These are phyloP conservation scores for Neocrepidodera transversa DNA, from an alignment of 2,888 invertebrate genomes.

Conservation along the genomic window DNA sequence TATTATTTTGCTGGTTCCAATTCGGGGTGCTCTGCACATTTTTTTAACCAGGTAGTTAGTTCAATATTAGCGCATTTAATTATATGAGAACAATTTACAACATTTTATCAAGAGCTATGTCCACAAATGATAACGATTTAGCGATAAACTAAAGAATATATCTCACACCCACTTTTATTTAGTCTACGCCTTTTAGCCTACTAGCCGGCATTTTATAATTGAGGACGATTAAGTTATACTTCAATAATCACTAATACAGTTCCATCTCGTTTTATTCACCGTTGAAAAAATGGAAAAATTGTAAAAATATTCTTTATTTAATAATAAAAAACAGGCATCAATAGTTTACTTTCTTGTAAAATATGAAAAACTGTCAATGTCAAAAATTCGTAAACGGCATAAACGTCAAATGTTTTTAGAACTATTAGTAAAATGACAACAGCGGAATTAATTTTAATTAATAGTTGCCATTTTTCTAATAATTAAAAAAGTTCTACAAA, in stretches of 20 bases:
- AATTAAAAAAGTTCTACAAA: no score
- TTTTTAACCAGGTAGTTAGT: constrained; percentile 33
- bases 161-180: constrained; percentile 51
- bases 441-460: constrained; percentile 26
- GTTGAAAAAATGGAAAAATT: not conserved
- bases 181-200: constrained; percentile 43
- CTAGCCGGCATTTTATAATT: constrained; percentile 34
- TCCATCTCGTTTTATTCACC: constrained; percentile 12
- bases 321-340: constrained; percentile 29
- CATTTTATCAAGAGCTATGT: constrained; percentile 47
- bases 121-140: constrained; percentile 46
- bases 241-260: constrained; percentile 12
- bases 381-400: no score
- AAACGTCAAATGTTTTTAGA: constrained; percentile 34
- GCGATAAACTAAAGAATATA: constrained; percentile 42
- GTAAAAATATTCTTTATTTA: constrained; percentile 2
- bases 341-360: constrained; percentile 26
- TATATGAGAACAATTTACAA: constrained; percentile 41
- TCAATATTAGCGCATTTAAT: constrained; percentile 42
- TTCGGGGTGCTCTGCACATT: constrained; percentile 39
- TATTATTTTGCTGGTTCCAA: constrained; percentile 29
- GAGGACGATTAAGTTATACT: constrained; percentile 9
- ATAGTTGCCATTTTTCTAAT: constrained; percentile 10
- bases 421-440: constrained; percentile 31
- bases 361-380: constrained; percentile 40